Evolutionary conservation across 1,140 invertebrate species (phyloP), one percentile per base, ranked within the genome.

Genomic region (Homarus americanus): DNA sequence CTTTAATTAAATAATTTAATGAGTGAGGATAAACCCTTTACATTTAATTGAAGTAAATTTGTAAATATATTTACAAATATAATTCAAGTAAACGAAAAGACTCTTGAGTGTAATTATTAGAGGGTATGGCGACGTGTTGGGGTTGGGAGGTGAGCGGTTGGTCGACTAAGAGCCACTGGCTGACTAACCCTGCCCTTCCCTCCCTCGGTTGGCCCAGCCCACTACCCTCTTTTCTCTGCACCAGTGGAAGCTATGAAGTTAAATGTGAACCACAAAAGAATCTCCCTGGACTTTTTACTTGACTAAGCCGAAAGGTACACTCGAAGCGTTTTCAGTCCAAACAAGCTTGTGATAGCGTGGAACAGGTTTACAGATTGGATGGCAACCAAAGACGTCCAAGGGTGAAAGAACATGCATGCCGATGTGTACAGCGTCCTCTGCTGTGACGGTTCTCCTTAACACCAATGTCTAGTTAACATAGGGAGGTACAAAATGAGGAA

Each of bases 251-350:
- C 83, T 84, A 84, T 84, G 82, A 84, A 84, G 82, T 84, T 84
- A 84, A 84, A 84, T 36, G 82, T 66, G 82, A 84, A 73, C 66
- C 69, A 84, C 82, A 84, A 84, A 84, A 32, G 82, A 20, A n/a
- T 84, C 83, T 85, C 72, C 69, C 9, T 85, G 83, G 83, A 85
- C 83, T 75, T 85, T 85, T 85, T 85, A 85, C 83, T 85, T 75
- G 83, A 85, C 83, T 85, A 85, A 85, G 83, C 83, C 69, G 83
- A 49, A 85, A 85, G 83, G 83, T 85, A 85, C 83, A 85, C 83
- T 85, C 83, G 83, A 85, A 73, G 69, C 69, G 83, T 73, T 85
- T 85, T 49, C 38, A 85, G 83, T 73, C 69, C 83, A 85, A 85
- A 85, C 83, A 85, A 85, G 83, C 83, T 85, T 72, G 83, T 75